Evolutionary conservation across 2,113 vertebrate genomes (phyloP).

Genomic region (Nycticryphes semicollaris): DNA sequence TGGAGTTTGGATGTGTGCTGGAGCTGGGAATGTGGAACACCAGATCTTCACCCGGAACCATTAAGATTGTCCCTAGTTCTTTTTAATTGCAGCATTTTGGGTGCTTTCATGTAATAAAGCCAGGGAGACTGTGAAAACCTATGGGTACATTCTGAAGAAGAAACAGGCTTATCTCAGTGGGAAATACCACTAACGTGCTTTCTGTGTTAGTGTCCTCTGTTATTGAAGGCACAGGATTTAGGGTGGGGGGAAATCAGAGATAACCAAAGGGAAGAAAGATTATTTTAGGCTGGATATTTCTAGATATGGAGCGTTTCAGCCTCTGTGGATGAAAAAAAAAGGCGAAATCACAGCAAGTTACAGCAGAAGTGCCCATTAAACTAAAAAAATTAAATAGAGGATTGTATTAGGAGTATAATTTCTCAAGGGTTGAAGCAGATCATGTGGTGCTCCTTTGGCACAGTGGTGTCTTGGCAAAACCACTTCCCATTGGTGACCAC

Average conservation of each 20-base stretch:
- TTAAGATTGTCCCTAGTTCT: not conserved
- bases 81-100: not conserved
- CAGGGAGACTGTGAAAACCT: not conserved
- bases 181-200: not conserved
- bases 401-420: not conserved
- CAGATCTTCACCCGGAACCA: not conserved
- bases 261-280: not conserved
- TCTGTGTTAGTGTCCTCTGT: not conserved
- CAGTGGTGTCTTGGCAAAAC: not conserved
- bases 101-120: not conserved
- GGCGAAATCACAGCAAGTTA: not conserved
- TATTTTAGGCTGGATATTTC: not conserved
- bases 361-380: not conserved
- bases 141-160: not conserved
- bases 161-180: not conserved
- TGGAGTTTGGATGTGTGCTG: not conserved
- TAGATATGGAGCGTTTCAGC: not conserved
- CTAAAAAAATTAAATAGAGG: not conserved
- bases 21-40: not conserved
- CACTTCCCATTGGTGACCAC: not conserved
- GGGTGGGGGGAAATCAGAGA: too few species aligned
- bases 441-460: not conserved
- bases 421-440: not conserved
- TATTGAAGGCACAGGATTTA: not conserved
- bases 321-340: not conserved